Conservation (phyloP, 2,113 vertebrate species). For the Carlito syrichta region DNA sequence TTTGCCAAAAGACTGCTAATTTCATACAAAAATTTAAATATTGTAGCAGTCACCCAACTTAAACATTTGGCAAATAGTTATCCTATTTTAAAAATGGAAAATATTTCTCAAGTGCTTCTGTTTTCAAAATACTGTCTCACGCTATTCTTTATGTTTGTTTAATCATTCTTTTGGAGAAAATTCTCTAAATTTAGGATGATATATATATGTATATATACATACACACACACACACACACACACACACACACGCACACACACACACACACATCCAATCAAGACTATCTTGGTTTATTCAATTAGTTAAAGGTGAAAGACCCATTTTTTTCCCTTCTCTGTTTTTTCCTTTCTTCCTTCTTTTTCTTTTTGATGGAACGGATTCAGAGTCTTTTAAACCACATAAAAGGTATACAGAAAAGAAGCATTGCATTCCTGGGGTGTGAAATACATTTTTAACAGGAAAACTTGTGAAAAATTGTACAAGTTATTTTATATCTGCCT, state of each 20-base stretch:
- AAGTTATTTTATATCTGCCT: slow-evolving; percentile 28
- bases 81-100: slow-evolving; percentile 78
- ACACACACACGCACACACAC: background rate
- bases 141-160: slow-evolving; percentile 66
- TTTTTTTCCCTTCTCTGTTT: background rate
- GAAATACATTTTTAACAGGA: slow-evolving; percentile 14
- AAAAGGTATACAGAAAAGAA: background rate
- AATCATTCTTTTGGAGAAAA: slow-evolving; percentile 52
- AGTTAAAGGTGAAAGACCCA: background rate
- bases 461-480: slow-evolving; percentile 23
- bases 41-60: slow-evolving; percentile 78
- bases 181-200: slow-evolving; percentile 29
- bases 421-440: background rate
- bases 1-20: slow-evolving; percentile 79
- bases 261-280: background rate
- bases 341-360: accelerated
- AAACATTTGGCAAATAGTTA: slow-evolving; percentile 80
- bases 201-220: background rate
- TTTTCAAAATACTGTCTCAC: slow-evolving; percentile 76
- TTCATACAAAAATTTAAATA: slow-evolving; percentile 81
- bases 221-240: background rate
- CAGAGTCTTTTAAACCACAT: background rate
- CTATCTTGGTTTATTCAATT: background rate
- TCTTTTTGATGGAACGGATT: background rate
- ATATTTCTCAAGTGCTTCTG: slow-evolving; percentile 76